Percentiles rank a stretch among this genome's conserved stretches.
phyloP scores from a whole-genome alignment of 2,113 vertebrate genomes.

The Cisticola juncidis region DNA sequence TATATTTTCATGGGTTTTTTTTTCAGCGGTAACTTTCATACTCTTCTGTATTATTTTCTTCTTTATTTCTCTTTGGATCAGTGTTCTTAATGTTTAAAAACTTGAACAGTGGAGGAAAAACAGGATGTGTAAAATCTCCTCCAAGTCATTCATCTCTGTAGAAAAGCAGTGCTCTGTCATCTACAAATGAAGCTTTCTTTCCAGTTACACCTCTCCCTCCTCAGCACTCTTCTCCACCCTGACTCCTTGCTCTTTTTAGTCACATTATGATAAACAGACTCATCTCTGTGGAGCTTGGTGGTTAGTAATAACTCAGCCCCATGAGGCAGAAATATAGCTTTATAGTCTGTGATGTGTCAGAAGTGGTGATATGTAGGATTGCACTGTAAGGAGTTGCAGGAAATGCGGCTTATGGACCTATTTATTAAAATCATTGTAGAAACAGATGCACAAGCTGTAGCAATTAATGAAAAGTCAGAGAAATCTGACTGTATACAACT shows the following conservation, averaged over 20 bases:
- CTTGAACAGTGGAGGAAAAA: neutral
- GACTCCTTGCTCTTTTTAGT: neutral
- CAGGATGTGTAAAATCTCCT: neutral
- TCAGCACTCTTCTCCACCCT: neutral
- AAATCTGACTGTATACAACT: neutral
- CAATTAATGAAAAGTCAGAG: neutral
- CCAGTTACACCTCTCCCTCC: neutral
- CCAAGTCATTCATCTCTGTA: neutral
- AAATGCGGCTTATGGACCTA: neutral
- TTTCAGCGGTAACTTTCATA: neutral
- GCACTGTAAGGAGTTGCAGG: neutral
- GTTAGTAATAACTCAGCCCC: constrained; percentile 24
- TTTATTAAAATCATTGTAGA: constrained; percentile 19
- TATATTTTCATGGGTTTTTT: neutral
- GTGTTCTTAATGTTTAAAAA: neutral
- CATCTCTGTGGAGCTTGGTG: neutral
- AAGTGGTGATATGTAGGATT: constrained; percentile 22
- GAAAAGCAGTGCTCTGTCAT: neutral
- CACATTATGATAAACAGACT: constrained; percentile 23
- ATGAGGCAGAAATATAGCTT: constrained; percentile 11
- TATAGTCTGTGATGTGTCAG: constrained; percentile 6
- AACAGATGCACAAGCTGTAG: neutral
- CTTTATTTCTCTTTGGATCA: neutral
- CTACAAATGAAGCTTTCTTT: neutral
- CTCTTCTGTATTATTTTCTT: neutral